A percentile compares a stretch with the other conserved stretches of the same genome.
phyloP scores from a whole-genome alignment of 2,888 invertebrate genomes.

The Idaea biselata region DNA sequence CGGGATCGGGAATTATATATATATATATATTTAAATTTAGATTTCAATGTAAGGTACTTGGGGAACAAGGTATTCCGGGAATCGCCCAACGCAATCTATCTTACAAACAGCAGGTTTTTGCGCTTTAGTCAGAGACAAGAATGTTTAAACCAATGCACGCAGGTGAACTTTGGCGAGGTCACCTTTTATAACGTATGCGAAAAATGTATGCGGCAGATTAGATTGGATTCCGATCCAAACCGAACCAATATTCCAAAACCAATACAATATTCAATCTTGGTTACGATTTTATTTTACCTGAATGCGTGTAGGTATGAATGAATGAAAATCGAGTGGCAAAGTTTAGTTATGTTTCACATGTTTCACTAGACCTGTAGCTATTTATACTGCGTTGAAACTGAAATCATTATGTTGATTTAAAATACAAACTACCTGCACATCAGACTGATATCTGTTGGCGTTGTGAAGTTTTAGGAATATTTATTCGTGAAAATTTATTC shows the following conservation, averaged over 20 bases:
- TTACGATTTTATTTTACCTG: neutral
- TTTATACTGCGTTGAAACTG: neutral
- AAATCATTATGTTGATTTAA: neutral
- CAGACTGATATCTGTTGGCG: too few species aligned
- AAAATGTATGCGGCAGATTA: neutral
- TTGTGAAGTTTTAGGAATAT: too few species aligned
- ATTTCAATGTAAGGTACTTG: too few species aligned
- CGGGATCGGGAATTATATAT: too few species aligned
- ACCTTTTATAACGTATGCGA: neutral
- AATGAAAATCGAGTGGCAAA: neutral
- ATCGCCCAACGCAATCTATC: too few species aligned
- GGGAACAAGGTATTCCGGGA: too few species aligned
- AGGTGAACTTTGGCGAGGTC: neutral
- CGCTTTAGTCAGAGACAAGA: too few species aligned
- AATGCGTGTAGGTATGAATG: neutral
- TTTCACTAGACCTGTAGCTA: too few species aligned
- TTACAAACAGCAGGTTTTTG: too few species aligned
- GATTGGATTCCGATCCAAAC: neutral
- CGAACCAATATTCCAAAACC: neutral
- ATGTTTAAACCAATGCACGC: neutral
- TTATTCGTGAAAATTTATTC: too few species aligned
- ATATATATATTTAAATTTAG: too few species aligned
- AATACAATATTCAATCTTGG: neutral
- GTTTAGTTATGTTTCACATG: neutral
- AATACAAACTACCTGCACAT: neutral